phyloP scores from a whole-genome alignment of 2,797 vertebrate species.

The Manis pentadactyla region DNA sequence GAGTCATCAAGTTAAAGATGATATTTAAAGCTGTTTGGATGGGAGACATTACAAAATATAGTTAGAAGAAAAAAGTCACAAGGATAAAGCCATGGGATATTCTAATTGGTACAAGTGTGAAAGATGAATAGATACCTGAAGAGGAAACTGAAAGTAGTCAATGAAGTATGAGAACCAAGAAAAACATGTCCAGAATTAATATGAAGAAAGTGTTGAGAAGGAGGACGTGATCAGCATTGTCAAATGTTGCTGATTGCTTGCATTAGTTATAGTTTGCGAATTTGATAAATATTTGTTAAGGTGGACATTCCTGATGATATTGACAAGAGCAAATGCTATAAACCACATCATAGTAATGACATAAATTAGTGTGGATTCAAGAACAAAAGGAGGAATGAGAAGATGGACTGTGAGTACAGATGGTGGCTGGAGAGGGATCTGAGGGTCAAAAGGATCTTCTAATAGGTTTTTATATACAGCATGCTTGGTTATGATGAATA shows the following conservation, averaged over 20 bases:
- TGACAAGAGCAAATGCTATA: neutral
- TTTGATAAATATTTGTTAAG: neutral
- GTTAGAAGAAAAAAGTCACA: neutral
- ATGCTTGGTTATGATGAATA: neutral
- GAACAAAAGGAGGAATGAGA: neutral
- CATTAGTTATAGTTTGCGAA: neutral
- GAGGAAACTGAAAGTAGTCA: neutral
- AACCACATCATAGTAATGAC: neutral
- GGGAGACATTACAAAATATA: neutral
- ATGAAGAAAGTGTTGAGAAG: neutral
- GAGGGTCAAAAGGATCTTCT: neutral
- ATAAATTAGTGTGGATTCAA: neutral
- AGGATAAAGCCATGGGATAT: neutral
- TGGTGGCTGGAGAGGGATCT: neutral
- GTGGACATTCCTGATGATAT: neutral
- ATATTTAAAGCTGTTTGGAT: neutral
- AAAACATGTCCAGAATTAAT: neutral
- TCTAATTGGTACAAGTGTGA: neutral
- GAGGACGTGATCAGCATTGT: neutral
- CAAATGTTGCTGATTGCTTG: neutral
- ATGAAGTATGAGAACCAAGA: neutral
- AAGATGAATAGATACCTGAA: neutral
- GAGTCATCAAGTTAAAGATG: neutral
- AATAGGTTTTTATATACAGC: neutral
- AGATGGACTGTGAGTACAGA: neutral